A percentile compares a stretch with the other conserved stretches of the same genome.
Conservation (phyloP, 2,888 invertebrate species). For the Pseudococcus jackbeardsleyi region DNA sequence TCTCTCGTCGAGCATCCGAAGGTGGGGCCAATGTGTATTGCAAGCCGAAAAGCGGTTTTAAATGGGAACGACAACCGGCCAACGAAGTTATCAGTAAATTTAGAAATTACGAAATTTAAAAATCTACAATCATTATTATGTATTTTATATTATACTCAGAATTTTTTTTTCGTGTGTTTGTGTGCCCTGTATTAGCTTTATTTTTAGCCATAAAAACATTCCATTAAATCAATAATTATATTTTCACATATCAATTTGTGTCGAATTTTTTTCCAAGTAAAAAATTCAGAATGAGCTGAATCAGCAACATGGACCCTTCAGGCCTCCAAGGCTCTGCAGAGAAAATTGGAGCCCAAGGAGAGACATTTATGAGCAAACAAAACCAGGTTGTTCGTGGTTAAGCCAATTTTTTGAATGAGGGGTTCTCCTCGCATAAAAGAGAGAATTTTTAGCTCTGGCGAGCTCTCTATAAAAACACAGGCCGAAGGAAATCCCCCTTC, state of each 20-base stretch:
- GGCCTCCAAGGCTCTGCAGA: too few relatives aligned
- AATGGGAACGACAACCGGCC: constrained; percentile 82
- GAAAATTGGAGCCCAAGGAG: too few relatives aligned
- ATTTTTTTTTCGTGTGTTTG: constrained; percentile 38
- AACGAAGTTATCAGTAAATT: constrained; percentile 88
- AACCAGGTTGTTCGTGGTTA: too few relatives aligned
- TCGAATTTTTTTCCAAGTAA: not conserved
- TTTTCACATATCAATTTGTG: constrained; percentile 9
- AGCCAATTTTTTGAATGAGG: too few relatives aligned
- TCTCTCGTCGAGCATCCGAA: constrained; percentile 81
- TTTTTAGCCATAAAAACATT: constrained; percentile 19
- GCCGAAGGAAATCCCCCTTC: too few relatives aligned
- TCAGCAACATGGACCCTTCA: too few relatives aligned
- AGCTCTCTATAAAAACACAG: too few relatives aligned
- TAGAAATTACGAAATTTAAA: constrained; percentile 92
- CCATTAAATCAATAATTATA: constrained; percentile 25
- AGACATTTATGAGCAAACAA: not conserved
- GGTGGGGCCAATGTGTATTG: constrained; percentile 86
- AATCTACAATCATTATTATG: constrained; percentile 69
- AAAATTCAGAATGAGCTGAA: not conserved
- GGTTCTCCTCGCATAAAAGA: too few relatives aligned
- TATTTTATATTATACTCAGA: constrained; percentile 31
- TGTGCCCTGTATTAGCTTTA: constrained; percentile 33
- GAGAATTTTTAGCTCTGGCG: too few relatives aligned
- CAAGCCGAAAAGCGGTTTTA: constrained; percentile 72